Evolutionary conservation across 2,113 vertebrate species (phyloP), one percentile per base, ranked within the genome.

Genomic region (Dipodomys stephensi): DNA sequence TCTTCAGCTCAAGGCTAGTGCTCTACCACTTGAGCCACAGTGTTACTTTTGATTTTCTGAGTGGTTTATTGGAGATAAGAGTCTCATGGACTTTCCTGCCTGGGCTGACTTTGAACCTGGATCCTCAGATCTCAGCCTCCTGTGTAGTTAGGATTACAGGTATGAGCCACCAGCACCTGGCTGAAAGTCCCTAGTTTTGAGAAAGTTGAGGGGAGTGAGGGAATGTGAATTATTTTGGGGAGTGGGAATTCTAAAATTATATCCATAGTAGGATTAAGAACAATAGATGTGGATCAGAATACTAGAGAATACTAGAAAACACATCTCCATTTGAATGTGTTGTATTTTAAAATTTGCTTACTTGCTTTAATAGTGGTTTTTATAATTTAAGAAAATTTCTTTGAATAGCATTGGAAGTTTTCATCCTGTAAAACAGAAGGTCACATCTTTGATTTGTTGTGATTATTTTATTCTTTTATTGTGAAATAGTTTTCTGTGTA

Each of bases 401-500:
- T 30, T 62, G 28, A 94, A n/a, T 65, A 85, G 9, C 30, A 64
- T 71, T 96, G 74, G 90, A 94, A 32, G 22, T 91, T 57, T 96
- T 95, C n/a, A 84, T 84, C n/a, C 60, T 73, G 78, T 23, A 83
- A 73, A 94, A 62, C 60, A 27, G 64, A 96, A 88, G 67, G 35
- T 95, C 78, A 93, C 27, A 46, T 82, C 74, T 96, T 90, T 79
- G 69, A 90, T 23, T 90, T 93, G 86, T 93, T 93, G 88, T 93
- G 35, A 93, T 89, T 86, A 12, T 86, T 95, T 94, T 93, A 91
- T 90, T 93, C 67, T 93, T n/a, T 80, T 53, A 80, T 92, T 94
- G 89, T 91, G 89, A 96, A 94, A 96, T 96, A 22, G 62, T 95
- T 97, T 94, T 87, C 64, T 91, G 20, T 96, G 46, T 87, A 91